Conservation (phyloP, 1,140 invertebrate species). For the Orchesella cincta region DNA sequence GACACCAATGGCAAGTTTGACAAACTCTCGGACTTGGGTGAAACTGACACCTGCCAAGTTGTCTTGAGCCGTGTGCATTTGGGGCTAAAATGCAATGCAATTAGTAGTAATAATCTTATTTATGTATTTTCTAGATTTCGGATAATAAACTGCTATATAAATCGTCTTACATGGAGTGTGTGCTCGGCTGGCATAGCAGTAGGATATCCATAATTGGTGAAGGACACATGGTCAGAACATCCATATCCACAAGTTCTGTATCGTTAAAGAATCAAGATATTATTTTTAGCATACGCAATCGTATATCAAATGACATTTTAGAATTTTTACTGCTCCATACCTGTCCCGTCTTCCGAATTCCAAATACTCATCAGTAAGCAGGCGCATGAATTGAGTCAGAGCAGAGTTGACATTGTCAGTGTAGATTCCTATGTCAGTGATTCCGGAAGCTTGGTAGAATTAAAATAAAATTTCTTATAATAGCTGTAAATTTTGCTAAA, state of each 20-base stretch:
- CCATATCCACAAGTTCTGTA: not conserved
- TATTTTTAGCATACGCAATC: no score
- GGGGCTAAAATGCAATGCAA: not conserved
- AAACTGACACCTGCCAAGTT: not conserved
- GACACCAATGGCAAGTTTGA: not conserved
- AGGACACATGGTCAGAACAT: constrained; percentile 34
- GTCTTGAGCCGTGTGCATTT: constrained; percentile 25
- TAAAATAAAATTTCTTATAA: no score
- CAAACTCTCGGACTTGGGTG: constrained; percentile 31
- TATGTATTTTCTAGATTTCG: not conserved
- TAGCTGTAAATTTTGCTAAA: no score
- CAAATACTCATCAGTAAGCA: constrained; percentile 13
- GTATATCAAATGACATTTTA: no score
- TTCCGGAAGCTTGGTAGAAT: not conserved
- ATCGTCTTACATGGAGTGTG: constrained; percentile 3
- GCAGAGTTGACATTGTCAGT: constrained; percentile 12
- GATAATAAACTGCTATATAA: not conserved
- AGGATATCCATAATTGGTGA: constrained; percentile 19
- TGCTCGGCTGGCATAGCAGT: constrained; percentile 22
- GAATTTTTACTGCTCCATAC: no score
- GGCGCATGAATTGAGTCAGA: not conserved
- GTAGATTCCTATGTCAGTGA: constrained; percentile 12
- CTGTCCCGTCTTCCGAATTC: not conserved
- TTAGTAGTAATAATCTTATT: not conserved
- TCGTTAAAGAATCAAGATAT: no score